These are phyloP conservation scores for Charadrius vociferus DNA, from an alignment of 2,113 vertebrate species.

Conservation along the genomic window DNA sequence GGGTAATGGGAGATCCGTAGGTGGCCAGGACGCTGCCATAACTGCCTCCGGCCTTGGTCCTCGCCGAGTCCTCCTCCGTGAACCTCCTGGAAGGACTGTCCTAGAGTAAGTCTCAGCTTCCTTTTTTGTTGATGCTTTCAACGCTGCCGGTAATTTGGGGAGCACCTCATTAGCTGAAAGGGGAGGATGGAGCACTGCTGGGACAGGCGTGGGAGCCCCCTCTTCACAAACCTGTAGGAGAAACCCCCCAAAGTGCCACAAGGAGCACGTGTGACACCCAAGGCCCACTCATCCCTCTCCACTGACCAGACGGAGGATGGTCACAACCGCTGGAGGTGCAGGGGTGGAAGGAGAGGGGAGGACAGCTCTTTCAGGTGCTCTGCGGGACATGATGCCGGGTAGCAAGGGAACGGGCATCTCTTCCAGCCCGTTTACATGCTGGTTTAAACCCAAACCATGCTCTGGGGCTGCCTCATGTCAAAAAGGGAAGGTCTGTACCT, in stretches of 20 bases:
- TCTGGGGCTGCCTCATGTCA: fast-evolving
- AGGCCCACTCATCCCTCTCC: neutral
- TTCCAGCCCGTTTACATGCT: neutral
- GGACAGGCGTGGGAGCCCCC: fast-evolving
- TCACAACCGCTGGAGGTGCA: fast-evolving
- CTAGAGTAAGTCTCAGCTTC: slow-evolving; percentile 23
- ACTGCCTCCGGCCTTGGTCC: neutral
- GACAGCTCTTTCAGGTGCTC: neutral
- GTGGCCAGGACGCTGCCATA: fast-evolving
- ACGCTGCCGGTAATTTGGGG: neutral
- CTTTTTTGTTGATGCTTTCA: neutral
- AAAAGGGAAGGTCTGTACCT: neutral
- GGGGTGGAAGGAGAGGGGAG: neutral
- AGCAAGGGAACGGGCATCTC: fast-evolving
- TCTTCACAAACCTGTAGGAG: neutral
- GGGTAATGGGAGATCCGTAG: neutral
- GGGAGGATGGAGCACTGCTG: neutral
- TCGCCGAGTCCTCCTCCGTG: fast-evolving
- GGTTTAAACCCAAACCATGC: neutral
- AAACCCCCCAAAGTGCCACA: fast-evolving
- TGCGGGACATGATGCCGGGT: neutral
- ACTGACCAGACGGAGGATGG: neutral
- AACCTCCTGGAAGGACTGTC: neutral
- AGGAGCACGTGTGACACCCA: neutral
- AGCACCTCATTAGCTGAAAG: neutral